Evolutionary conservation across 2,113 vertebrate genomes (phyloP), one percentile per base, ranked within the genome.

Genomic region (Suncus etruscus): DNA sequence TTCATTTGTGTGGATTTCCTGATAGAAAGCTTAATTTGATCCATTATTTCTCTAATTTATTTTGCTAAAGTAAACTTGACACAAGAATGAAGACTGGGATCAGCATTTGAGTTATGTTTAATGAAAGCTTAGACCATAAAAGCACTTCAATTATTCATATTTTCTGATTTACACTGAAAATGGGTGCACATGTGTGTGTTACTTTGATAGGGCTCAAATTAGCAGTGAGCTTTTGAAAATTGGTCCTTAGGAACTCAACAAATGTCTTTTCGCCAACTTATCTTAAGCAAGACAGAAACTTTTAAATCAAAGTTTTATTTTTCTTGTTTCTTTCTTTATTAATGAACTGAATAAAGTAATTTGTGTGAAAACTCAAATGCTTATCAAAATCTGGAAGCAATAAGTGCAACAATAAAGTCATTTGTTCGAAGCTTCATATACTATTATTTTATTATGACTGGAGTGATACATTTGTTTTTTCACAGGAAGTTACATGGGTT

Each of bases 271-370:
- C 79, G 87, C 93, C 6, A 80, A 93, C 95, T 97, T 96, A 97
- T 96, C 95, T 95, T 86, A 75, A 87, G 87, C 86, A 91, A 96
- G 95, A 95, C 94, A 96, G 92, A 87, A 86, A 92, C 93, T 95
- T 95, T 93, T 92, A 95, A 96, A 96, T 96, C 92, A 97, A 95
- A 96, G 84, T 95, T 95, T 81, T 89, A 79, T 95, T 97, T 96
- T 94, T 96, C 96, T 91, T 94, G 86, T 91, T 96, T 95, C 86
- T 95, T 96, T 81, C 94, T 96, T 93, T 96, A 92, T 95, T 96
- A 94, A 63, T 73, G 63, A 95, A 95, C 89, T 92, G 95, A 97
- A 95, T 85, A 90, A 95, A 96, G 92, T 92, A 95, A 96, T 97
- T 94, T 94, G 70, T 39, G 70, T 70, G 87, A 74, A 83, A 96